Conservation (phyloP, 2,113 vertebrate species). For the Scomber japonicus region DNA sequence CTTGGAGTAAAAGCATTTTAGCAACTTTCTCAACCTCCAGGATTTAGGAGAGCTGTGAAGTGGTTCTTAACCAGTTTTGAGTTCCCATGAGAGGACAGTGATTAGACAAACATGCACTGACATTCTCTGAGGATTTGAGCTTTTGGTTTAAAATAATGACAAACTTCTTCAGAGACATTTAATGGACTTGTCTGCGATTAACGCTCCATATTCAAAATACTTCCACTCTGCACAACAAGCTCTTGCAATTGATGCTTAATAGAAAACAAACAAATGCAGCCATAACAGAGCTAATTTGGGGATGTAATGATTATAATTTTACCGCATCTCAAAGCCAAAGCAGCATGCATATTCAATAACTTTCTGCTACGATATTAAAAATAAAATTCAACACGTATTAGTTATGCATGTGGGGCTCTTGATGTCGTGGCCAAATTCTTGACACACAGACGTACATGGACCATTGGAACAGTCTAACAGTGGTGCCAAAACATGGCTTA, state of each 20-base stretch:
- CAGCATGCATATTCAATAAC: constrained; percentile 38
- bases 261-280: constrained; percentile 29
- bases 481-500: constrained; percentile 27
- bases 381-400: constrained; percentile 30
- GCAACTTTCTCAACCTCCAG: constrained; percentile 17
- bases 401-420: constrained; percentile 44
- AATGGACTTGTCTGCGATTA: constrained; percentile 4
- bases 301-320: constrained; percentile 39
- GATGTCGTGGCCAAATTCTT: constrained; percentile 49
- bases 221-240: constrained; percentile 25
- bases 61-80: constrained; percentile 2
- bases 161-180: constrained; percentile 10
- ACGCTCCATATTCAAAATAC: constrained; percentile 11
- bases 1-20: constrained; percentile 12
- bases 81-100: not conserved
- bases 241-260: constrained; percentile 33
- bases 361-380: constrained; percentile 28
- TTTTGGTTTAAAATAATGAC: constrained; percentile 20
- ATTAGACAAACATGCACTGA: not conserved
- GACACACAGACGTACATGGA: constrained; percentile 36
- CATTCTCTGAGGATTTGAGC: not conserved
- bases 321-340: constrained; percentile 39
- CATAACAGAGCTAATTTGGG: constrained; percentile 26
- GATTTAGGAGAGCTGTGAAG: constrained; percentile 16
- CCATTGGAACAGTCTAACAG: constrained; percentile 26